Evolutionary conservation across 2,113 vertebrate genomes (phyloP).

Genomic region (Ammodytes dubius): DNA sequence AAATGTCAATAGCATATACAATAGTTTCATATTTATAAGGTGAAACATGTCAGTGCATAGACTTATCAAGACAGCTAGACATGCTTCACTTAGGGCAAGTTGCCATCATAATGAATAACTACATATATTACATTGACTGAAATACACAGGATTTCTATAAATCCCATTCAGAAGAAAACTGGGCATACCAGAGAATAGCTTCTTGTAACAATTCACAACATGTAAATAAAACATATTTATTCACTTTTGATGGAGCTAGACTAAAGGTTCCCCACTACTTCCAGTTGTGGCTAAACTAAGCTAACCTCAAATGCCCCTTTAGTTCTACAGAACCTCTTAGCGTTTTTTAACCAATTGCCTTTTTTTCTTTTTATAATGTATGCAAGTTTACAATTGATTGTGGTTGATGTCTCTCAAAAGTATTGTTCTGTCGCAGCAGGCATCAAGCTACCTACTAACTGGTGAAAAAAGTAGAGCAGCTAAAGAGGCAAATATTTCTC

Average conservation of each 20-base stretch:
- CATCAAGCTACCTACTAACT: not conserved
- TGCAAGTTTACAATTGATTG: not conserved
- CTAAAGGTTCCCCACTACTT: too few relatives aligned
- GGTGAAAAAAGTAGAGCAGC: not conserved
- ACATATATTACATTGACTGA: not conserved
- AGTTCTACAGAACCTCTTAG: not conserved
- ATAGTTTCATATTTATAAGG: too few relatives aligned
- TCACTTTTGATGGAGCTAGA: too few relatives aligned
- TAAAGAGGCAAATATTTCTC: not conserved
- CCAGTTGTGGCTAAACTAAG: too few relatives aligned
- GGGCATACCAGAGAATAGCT: too few relatives aligned
- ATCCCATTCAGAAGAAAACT: not conserved
- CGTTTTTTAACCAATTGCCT: not conserved
- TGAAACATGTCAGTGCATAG: too few relatives aligned
- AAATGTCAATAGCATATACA: not conserved
- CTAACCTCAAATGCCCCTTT: too few relatives aligned
- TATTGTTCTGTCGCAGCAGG: too few relatives aligned
- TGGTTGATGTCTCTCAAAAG: not conserved
- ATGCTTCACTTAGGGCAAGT: not conserved
- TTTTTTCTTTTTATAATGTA: not conserved
- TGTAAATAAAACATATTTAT: too few relatives aligned
- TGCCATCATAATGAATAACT: not conserved
- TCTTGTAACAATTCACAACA: too few relatives aligned
- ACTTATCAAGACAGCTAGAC: not conserved
- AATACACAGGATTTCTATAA: not conserved